Evolutionary conservation across 2,888 invertebrate genomes (phyloP).

Genomic region (Eristalinus aeneus): DNA sequence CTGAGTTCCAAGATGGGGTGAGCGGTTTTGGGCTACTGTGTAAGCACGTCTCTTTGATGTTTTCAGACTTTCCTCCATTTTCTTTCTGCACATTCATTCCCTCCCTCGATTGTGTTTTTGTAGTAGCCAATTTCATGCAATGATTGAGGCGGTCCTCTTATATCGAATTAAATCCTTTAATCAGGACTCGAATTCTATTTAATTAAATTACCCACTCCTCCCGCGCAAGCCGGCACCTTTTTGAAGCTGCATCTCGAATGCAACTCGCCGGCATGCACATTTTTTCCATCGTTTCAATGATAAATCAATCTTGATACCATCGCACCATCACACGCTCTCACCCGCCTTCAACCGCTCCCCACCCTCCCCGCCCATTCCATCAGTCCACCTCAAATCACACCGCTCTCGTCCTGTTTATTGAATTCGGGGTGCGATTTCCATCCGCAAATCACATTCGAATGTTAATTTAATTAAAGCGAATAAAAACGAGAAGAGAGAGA

Average conservation of each 20-base stretch:
- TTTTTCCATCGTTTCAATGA: conserved; percentile 18
- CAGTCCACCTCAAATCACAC: conserved; percentile 54
- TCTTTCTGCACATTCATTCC: neutral
- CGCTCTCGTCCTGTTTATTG: conserved; percentile 58
- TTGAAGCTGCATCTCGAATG: conserved; percentile 24
- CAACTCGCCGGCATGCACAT: conserved; percentile 7
- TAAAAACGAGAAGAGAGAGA: conserved; percentile 9
- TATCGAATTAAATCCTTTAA: conserved; percentile 64
- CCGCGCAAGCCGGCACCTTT: conserved; percentile 30
- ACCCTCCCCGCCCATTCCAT: too few species aligned
- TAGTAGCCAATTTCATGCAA: conserved; percentile 5
- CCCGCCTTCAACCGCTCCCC: too few species aligned
- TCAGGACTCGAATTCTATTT: conserved; percentile 52
- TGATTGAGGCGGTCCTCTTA: conserved; percentile 23
- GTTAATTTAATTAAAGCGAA: conserved; percentile 67
- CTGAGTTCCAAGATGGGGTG: too few species aligned
- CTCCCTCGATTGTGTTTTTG: neutral
- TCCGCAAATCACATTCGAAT: conserved; percentile 69
- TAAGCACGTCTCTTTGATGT: too few species aligned
- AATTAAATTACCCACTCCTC: conserved; percentile 51
- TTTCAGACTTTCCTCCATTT: too few species aligned
- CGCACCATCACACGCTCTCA: neutral
- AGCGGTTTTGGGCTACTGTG: too few species aligned
- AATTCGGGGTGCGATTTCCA: conserved; percentile 60
- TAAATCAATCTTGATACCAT: conserved; percentile 64